Conservation (phyloP, 2,888 invertebrate genomes). For the Rhyacophila evoluta region DNA sequence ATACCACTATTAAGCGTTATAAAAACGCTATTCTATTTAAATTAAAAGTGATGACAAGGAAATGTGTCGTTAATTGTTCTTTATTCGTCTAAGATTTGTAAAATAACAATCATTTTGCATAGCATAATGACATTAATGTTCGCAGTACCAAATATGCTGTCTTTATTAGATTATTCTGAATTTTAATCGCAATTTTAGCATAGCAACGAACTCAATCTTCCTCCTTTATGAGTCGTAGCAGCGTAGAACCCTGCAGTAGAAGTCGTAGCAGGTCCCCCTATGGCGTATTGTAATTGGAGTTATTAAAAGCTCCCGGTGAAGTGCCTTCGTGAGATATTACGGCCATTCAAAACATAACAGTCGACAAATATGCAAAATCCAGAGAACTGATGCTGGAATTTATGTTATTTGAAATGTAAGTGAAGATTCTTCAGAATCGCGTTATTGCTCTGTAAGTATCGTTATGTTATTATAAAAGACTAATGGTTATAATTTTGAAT, state of each 20-base stretch:
- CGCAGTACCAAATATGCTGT: neutral
- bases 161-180: conserved; percentile 25
- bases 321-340: conserved; percentile 36
- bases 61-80: neutral
- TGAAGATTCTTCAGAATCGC: neutral
- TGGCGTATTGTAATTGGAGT: conserved; percentile 34
- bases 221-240: conserved; percentile 27
- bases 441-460: neutral
- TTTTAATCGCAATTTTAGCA: conserved; percentile 27
- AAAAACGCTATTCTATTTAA: neutral
- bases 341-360: conserved; percentile 37
- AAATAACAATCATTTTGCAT: neutral
- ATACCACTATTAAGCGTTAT: too few relatives aligned
- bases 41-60: neutral
- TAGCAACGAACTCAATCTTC: conserved; percentile 26
- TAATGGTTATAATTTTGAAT: neutral
- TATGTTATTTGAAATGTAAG: conserved; percentile 26
- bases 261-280: neutral
- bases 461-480: neutral
- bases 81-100: neutral
- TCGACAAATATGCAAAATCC: conserved; percentile 39
- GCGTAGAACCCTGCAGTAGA: conserved; percentile 1
- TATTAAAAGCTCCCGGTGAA: conserved; percentile 34
- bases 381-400: conserved; percentile 19
- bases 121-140: neutral